Evolutionary conservation across 1,140 invertebrate genomes (phyloP), one percentile per base, ranked within the genome.

Genomic region (Macrosteles quadrilineatus): DNA sequence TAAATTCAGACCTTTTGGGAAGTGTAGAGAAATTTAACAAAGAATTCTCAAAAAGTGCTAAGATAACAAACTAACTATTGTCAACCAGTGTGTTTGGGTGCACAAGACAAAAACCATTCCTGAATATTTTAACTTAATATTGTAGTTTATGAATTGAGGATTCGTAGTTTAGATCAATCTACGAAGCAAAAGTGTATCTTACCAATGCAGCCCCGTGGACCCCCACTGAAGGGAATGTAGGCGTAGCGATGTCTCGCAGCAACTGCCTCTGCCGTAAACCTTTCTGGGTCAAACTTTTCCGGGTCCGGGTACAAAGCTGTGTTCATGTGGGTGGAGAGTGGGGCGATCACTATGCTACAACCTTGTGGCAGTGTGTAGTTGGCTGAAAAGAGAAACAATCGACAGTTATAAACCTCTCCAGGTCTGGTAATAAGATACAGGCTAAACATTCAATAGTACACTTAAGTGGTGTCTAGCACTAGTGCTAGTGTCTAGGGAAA

Each of bases 211-310:
- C 83, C 82, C 62, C 83, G 74, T 6, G 78, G 76, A 9, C 83
- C 83, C 31, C 82, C 82, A 50, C 82, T 83, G 74, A 87, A 87
- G 3, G 86, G 85, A 40, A 87, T 78, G 72, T 80, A 85, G 17
- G 79, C 68, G 43, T 74, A 79, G 11, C 47, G 77, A 67, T 72
- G 80, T 17, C 83, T 73, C 19, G 72, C 71, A 12, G 67, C 57
- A 14, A 73, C 53, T 65, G 83, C 81, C 71, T 87, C 85, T 0
- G 80, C 75, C 14, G 80, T 69, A 74, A 88, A 88, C 67, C 85
- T 74, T 12, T 87, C 85, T 0, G 87, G 87, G 77, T 87, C 78
- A 72, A 85, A 88, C 12, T 65, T 73, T 25, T 87, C 81, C 2
- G 87, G 86, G 68, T 88, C 79, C 17, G 85, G 80, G 73, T 80